phyloP scores from a whole-genome alignment of 2,113 vertebrate genomes.

The Campylorhamphus procurvoides region DNA sequence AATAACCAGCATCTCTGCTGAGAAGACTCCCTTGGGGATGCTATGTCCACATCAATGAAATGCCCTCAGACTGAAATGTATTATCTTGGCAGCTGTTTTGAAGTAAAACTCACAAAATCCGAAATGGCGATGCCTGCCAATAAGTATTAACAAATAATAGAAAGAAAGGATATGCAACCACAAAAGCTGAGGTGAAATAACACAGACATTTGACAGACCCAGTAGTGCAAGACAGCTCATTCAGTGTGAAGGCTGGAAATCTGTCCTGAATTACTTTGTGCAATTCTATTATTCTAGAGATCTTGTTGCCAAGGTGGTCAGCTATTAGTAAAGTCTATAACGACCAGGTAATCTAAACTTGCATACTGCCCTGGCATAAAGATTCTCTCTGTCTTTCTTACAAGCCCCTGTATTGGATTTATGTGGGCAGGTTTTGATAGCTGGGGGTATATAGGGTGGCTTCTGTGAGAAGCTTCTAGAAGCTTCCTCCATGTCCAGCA shows the following conservation, averaged over 20 bases:
- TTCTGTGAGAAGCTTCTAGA: not conserved
- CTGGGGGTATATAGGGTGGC: not conserved
- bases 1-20: slow-evolving; percentile 23
- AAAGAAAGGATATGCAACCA: not conserved
- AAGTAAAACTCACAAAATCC: slow-evolving; percentile 10
- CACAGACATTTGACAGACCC: not conserved
- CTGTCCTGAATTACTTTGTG: not conserved
- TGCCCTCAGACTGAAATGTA: not conserved
- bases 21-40: slow-evolving; percentile 24
- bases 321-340: not conserved
- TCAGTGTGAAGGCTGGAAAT: not conserved
- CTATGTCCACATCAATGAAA: slow-evolving; percentile 31
- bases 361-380: not conserved
- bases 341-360: not conserved
- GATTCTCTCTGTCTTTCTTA: not conserved
- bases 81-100: slow-evolving; percentile 39
- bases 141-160: not conserved
- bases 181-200: not conserved
- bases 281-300: not conserved
- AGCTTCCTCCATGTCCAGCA: not conserved
- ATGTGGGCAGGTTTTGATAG: not conserved
- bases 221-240: not conserved
- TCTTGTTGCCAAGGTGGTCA: not conserved
- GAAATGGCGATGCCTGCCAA: not conserved
- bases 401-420: not conserved